Evolutionary conservation across 1,140 invertebrate genomes (phyloP), one percentile per base, ranked within the genome.

Genomic region (Megalonaias nervosa): DNA sequence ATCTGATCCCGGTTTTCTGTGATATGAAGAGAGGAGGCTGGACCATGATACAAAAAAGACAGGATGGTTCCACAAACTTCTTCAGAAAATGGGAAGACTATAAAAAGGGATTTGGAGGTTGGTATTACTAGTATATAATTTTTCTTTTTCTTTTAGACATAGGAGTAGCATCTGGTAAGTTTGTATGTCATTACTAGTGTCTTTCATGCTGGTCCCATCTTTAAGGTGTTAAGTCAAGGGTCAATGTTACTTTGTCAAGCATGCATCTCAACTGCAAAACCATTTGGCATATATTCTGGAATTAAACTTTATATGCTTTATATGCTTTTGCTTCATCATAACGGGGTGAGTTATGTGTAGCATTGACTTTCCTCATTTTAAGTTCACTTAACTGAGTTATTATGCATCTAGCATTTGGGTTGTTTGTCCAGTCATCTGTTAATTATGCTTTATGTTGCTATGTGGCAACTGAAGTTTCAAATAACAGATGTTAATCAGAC

Each of bases 81-180:
- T 97, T 97, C 88, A 92, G 96, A 17, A 95, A 97, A 86, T 99
- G 97, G 97, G 93, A 94, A 21, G 96, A 97, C 83, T 99, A 98
- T 89, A 97, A 97, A 89, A 96, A 97, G 84, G 97, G 97, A 16
- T 99, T 99, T 89, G 97, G 97, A 23, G 96, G 97, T 91, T 16
- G 31, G 14, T 65, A 56, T 76, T 69, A 48, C 26, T 13, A 59
- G 13, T 66, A 15, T 13, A 73, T 19, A 58, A 61, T 21, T 65
- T 48, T 62, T 59, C 0, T 26, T 9, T 26, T 77, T 66, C 71
- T 21, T 62, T 26, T 71, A 19, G 1, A 16, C 3, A n/a, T 64
- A 65, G 66, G 17, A 58, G 2, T 21, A 19, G 13, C 11, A 23
- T 31, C 14, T 31, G 62, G 13, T 65, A 14, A 4, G 21, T 3